A percentile compares a stretch with the other conserved stretches of the same genome.
Evolutionary conservation across 2,888 invertebrate species (phyloP).

Genomic region (Catocala sponsa): DNA sequence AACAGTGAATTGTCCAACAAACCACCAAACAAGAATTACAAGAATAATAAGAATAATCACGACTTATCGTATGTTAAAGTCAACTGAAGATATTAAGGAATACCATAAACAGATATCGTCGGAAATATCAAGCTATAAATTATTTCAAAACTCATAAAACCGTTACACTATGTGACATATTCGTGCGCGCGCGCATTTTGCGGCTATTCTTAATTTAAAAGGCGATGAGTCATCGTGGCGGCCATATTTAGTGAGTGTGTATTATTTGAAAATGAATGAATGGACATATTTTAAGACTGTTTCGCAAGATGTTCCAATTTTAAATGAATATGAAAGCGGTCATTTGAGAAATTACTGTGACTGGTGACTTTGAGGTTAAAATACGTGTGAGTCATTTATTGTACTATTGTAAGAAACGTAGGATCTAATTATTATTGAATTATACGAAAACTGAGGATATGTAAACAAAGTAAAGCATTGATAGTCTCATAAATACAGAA

Average conservation of each 20-base stretch:
- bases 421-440: too few relatives aligned
- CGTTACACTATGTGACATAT: conserved; percentile 50
- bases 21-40: background rate
- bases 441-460: too few relatives aligned
- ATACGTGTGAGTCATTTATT: too few relatives aligned
- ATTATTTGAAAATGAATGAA: conserved; percentile 36
- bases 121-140: conserved; percentile 7
- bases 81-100: background rate
- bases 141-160: conserved; percentile 26
- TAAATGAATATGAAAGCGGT: background rate
- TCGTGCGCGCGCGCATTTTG: conserved; percentile 44
- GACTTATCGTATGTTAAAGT: conserved; percentile 3
- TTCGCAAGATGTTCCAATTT: conserved; percentile 20
- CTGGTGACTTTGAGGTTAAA: background rate
- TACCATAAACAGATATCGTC: background rate
- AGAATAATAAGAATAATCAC: too few relatives aligned
- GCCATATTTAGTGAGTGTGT: conserved; percentile 43
- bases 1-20: background rate
- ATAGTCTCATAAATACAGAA: too few relatives aligned
- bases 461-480: too few relatives aligned
- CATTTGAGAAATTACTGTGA: background rate
- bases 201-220: conserved; percentile 52
- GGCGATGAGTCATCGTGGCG: conserved; percentile 46
- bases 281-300: conserved; percentile 33
- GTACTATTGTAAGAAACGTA: too few relatives aligned